These are phyloP conservation scores for Lepus americanus DNA, from an alignment of 2,113 vertebrate genomes.

Conservation along the genomic window DNA sequence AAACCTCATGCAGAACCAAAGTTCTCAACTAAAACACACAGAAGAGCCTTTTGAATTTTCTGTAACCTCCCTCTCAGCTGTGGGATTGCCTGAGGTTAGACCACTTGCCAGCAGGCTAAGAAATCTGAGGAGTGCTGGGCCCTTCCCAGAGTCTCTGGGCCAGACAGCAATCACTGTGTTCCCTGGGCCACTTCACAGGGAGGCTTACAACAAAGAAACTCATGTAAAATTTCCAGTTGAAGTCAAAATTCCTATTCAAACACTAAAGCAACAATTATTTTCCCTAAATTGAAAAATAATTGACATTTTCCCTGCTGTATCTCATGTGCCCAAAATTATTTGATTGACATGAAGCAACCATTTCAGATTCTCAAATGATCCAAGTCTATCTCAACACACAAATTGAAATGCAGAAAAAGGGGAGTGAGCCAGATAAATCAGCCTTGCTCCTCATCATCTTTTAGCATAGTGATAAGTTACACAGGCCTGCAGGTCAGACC, in stretches of 20 bases:
- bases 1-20: background rate
- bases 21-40: conserved; percentile 33
- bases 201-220: background rate
- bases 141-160: background rate
- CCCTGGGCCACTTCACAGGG: background rate
- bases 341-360: background rate
- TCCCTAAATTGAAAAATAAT: conserved; percentile 51
- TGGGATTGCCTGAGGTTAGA: background rate
- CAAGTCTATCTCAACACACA: background rate
- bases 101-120: background rate
- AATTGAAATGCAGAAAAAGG: background rate
- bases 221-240: conserved; percentile 24
- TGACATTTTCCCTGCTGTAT: background rate
- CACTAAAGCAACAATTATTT: conserved; percentile 6
- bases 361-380: conserved; percentile 12
- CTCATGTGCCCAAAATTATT: conserved; percentile 49
- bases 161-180: background rate
- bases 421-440: background rate
- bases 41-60: background rate
- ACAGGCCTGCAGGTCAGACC: background rate
- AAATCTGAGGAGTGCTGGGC: background rate
- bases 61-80: background rate
- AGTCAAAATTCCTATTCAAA: conserved; percentile 5
- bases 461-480: background rate
- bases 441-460: background rate